Base-by-base conservation (phyloP, 2,113 vertebrate species). In the Odontesthes bonariensis region DNA sequence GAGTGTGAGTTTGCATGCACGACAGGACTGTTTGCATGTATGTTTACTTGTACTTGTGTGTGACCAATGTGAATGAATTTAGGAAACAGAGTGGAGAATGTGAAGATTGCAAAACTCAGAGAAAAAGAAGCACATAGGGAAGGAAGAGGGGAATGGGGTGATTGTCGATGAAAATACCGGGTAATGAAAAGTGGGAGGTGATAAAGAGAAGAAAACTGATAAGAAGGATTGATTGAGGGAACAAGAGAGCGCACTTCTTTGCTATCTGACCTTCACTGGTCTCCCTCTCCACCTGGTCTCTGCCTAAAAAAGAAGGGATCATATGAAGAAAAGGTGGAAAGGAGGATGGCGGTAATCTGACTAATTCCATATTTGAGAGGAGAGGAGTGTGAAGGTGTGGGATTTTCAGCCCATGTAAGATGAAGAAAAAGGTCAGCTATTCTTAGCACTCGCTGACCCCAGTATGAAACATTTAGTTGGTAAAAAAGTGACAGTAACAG, bases 361-460 rank as follows among this genome's bases (percentile, higher is more conserved):
- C 86, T 90, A 82, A 91, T 83, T 79, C 75, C 69, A 38, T 80
- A 74, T 88, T 86, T 78, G 73, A 88, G 83, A 71, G 58, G 51
- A 80, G 72, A 87, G 71, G 58, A 81, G 78, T 75, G 74, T 83
- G 84, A 84, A 90, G 86, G 81, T 80, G 83, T 81, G 79, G 55
- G 74, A 78, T 86, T 73, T 86, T 87, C 79, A 80, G 78, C 52
- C 64, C 73, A 69, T 61, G 73, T 84, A 71, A 73, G 82, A 84
- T 71, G 75, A 60, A 84, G 82, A 81, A 38, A 17, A 89, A 91
- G 90, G 86, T 89, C 86, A 81, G 64, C 86, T 90, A 89, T 90
- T 92, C 86, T 90, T 86, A 88, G 87, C 75, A 68, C 22, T 69
- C 33, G 53, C 56, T 62, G 54, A 73, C 53, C 77, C 74, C 69